Base-by-base conservation (phyloP, 2,888 invertebrate species). In the Dioctria rufipes region DNA sequence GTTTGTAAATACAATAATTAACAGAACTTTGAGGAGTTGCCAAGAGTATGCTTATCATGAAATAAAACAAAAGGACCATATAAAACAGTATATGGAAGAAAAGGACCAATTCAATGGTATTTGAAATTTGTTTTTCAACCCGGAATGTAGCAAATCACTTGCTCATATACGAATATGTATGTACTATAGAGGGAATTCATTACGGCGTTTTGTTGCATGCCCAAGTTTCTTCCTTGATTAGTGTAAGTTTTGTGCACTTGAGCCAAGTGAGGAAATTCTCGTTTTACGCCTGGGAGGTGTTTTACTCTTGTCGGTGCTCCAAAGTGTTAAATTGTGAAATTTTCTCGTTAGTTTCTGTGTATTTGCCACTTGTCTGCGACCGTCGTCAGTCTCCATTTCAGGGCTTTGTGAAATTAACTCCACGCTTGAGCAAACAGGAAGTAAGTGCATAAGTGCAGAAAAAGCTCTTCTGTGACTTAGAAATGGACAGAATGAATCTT, bases 271-370 rank as follows among this genome's bases (percentile, higher is more conserved):
- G 66, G 65, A 78, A 65, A 65, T 66, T 66, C 51, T 66, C 54
- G 42, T 78, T 65, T 65, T 66, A 66, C 54, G 42, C 54, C 78
- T 54, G 13, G 78, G 78, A 66, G 66, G 42, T 78, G 78, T 66
- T 78, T 78, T 78, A 63, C 82, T 82, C 82, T 82, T 82, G 63
- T 80, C 82, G 82, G 82, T 77, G 71, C 78, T 80, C 82, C 78
- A 80, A 82, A 82, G 82, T 82, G 82, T 82, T 80, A 82, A 82
- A 82, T 82, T 82, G 82, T 77, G 80, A 82, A 82, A 82, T 82
- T 82, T 82, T 82, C 82, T 82, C 79, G 82, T 82, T 82, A 80
- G 79, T 80, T 82, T 82, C 80, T 82, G 80, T 82, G 75, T 82
- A 79, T 80, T 80, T 82, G 79, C 82, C 79, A 82, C 82, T 82